Evolutionary conservation across 2,797 vertebrate genomes (phyloP).

Genomic region (Dicrostonyx torquatus): DNA sequence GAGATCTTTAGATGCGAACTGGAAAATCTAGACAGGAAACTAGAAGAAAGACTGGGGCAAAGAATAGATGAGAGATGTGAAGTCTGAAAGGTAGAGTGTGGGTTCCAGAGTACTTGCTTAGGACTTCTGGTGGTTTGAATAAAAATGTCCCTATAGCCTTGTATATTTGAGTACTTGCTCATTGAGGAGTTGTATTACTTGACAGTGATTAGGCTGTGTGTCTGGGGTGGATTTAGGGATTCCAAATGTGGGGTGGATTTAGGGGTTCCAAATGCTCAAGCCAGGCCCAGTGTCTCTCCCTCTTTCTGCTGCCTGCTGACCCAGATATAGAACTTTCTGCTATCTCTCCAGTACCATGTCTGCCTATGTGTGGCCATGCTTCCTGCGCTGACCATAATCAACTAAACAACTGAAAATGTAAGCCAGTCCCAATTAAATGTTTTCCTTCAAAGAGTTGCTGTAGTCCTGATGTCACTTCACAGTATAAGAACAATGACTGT

Average conservation of each 20-base stretch:
- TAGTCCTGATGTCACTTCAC: not conserved
- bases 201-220: not conserved
- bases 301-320: not conserved
- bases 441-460: not conserved
- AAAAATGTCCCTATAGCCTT: not conserved
- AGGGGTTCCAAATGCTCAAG: not conserved
- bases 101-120: not conserved
- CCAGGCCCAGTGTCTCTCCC: not conserved
- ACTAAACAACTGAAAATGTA: not conserved
- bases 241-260: not conserved
- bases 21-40: not conserved
- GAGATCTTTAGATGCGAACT: not conserved
- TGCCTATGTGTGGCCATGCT: not conserved
- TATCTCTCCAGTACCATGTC: not conserved
- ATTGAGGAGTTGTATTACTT: not conserved
- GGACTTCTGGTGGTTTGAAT: not conserved
- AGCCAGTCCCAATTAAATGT: not conserved
- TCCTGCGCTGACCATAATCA: not conserved
- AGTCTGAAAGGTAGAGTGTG: not conserved
- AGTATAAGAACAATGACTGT: not conserved
- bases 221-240: not conserved
- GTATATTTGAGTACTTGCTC: not conserved
- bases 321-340: not conserved
- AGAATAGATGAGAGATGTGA: not conserved
- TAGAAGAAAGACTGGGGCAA: not conserved